Conservation (phyloP, 2,888 invertebrate species). For the Agrochola circellaris region DNA sequence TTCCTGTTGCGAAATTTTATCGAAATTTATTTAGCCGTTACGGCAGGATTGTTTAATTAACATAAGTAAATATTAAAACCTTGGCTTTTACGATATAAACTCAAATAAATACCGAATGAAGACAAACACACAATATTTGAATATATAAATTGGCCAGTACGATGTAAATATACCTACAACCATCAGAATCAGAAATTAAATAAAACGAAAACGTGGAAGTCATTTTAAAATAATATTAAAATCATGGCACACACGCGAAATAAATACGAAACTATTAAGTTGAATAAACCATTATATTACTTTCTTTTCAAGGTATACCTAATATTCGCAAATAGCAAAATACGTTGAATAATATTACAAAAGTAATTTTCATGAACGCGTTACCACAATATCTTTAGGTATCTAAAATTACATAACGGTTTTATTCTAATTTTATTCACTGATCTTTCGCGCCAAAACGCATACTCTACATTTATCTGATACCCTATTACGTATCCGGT, state of each 20-base stretch:
- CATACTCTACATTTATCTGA: slow-evolving; percentile 34
- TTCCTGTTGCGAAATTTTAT: not conserved
- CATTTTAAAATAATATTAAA: not conserved
- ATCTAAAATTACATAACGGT: slow-evolving; percentile 20
- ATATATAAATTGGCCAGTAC: slow-evolving; percentile 26
- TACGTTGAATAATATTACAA: not conserved
- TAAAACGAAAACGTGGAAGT: not conserved
- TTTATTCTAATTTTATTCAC: slow-evolving; percentile 42
- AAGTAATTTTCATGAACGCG: slow-evolving; percentile 16
- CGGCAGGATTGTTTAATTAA: not conserved
- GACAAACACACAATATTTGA: slow-evolving; percentile 16
- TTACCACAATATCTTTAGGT: not conserved
- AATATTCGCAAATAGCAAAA: slow-evolving; percentile 1
- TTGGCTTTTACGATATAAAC: slow-evolving; percentile 24
- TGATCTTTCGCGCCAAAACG: slow-evolving; percentile 41
- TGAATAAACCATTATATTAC: slow-evolving; percentile 8
- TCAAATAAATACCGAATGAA: slow-evolving; percentile 11
- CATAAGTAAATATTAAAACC: not conserved
- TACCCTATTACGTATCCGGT: slow-evolving; percentile 62
- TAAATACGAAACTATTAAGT: not conserved
- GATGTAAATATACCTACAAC: slow-evolving; percentile 11
- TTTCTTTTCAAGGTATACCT: slow-evolving; percentile 18
- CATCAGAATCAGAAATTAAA: not conserved
- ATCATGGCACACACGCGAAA: not conserved
- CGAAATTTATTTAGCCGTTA: not conserved